A percentile compares a stretch with the other conserved stretches of the same genome.
Conservation (phyloP, 2,797 vertebrate genomes). For the Sebastes oblongus region DNA sequence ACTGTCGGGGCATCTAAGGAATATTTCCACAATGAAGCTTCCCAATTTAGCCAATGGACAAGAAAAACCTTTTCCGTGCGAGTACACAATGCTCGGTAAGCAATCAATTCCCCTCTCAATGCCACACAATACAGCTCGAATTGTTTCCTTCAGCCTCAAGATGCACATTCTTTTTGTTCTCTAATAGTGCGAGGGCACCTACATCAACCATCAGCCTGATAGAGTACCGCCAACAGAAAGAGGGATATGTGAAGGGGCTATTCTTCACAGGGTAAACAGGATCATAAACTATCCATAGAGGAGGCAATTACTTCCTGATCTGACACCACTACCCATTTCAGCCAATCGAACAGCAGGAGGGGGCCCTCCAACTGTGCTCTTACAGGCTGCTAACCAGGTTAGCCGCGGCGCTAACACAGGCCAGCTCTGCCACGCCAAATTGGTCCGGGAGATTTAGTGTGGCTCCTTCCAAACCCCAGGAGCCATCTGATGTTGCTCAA, state of each 20-base stretch:
- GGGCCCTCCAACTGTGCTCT: constrained; percentile 42
- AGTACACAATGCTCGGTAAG: constrained; percentile 28
- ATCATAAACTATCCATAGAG: constrained; percentile 81
- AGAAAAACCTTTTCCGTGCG: constrained; percentile 35
- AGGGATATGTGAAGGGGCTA: constrained; percentile 50
- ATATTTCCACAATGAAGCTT: constrained; percentile 50
- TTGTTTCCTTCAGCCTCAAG: constrained; percentile 48
- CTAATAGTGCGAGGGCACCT: constrained; percentile 52
- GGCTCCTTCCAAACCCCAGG: constrained; percentile 24
- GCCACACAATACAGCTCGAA: constrained; percentile 50
- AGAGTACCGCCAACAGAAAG: constrained; percentile 32
- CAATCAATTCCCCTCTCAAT: constrained; percentile 45
- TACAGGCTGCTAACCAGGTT: constrained; percentile 64
- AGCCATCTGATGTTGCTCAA: constrained; percentile 55
- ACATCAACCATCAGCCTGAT: constrained; percentile 45
- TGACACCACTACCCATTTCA: constrained; percentile 73
- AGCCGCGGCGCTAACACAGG: constrained; percentile 42
- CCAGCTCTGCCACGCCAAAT: constrained; percentile 50
- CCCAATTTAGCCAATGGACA: constrained; percentile 40
- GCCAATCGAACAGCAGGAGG: constrained; percentile 82
- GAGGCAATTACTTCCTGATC: constrained; percentile 86
- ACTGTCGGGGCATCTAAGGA: constrained; percentile 18
- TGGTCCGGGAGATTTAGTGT: constrained; percentile 79
- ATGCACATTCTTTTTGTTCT: constrained; percentile 56
- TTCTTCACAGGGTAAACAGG: constrained; percentile 81